Evolutionary conservation across 2,797 vertebrate species (phyloP).

Genomic region (Knipowitschia caucasica): DNA sequence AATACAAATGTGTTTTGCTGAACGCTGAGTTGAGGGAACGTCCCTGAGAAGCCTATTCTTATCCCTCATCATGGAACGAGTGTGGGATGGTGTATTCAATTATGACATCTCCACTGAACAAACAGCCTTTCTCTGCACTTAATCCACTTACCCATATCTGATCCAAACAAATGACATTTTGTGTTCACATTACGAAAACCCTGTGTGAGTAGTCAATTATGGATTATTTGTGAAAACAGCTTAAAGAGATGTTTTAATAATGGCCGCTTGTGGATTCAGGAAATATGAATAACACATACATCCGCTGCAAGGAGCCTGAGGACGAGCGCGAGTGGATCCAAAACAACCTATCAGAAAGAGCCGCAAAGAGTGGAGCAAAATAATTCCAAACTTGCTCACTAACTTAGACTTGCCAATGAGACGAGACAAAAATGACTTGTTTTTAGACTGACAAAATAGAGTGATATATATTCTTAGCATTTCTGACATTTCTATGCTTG

Average conservation of each 20-base stretch:
- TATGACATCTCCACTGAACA: background rate
- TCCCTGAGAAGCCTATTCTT: background rate
- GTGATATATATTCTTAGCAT: too few relatives aligned
- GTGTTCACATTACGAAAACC: background rate
- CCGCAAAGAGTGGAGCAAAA: too few relatives aligned
- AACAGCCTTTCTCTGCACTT: background rate
- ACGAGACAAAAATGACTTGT: too few relatives aligned
- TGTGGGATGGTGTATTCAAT: conserved; percentile 5
- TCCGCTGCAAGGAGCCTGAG: background rate
- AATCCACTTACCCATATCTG: background rate
- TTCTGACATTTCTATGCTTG: too few relatives aligned
- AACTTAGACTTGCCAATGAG: too few relatives aligned
- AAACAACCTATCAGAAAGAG: too few relatives aligned
- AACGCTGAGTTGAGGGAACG: background rate
- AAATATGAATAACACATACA: conserved; percentile 15
- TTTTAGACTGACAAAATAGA: too few relatives aligned
- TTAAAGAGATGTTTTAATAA: conserved; percentile 13
- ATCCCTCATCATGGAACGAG: conserved; percentile 18
- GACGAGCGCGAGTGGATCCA: conserved; percentile 5
- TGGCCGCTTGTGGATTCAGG: conserved; percentile 9
- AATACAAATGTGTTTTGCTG: too few relatives aligned
- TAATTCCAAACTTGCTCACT: too few relatives aligned
- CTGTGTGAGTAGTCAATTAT: background rate
- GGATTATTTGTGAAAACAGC: conserved; percentile 5
- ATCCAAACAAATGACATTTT: conserved; percentile 5